A percentile compares a stretch with the other conserved stretches of the same genome.
These are phyloP conservation scores for Ernsta delagoae DNA, from an alignment of 2,888 invertebrate species.

Conservation along the genomic window DNA sequence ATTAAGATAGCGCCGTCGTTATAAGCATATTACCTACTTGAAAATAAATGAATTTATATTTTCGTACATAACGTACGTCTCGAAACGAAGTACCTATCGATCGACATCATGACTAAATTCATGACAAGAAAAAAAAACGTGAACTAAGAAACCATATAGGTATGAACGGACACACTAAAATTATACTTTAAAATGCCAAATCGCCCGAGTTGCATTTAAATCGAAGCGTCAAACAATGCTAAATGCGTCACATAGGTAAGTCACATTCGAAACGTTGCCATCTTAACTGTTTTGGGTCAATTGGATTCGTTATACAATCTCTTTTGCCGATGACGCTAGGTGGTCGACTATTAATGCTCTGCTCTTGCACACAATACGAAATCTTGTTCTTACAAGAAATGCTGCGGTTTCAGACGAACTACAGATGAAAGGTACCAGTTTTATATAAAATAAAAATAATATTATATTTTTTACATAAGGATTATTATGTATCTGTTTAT, in stretches of 20 bases:
- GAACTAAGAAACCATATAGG: constrained; percentile 1
- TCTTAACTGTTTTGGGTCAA: constrained; percentile 27
- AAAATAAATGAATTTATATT: no score
- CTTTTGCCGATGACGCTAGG: constrained; percentile 16
- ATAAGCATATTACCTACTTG: no score
- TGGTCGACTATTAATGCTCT: not conserved
- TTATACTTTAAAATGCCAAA: constrained; percentile 35
- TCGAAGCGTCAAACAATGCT: constrained; percentile 20
- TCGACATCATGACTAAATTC: not conserved
- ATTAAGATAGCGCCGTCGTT: no score
- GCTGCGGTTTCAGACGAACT: no score
- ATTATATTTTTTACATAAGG: no score
- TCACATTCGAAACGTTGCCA: constrained; percentile 28
- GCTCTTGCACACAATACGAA: no score
- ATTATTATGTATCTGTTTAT: no score
- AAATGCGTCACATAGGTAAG: constrained; percentile 30
- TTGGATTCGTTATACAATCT: constrained; percentile 24
- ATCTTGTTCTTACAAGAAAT: no score
- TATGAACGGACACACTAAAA: constrained; percentile 7
- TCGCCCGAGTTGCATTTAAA: constrained; percentile 32
- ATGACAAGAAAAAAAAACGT: constrained; percentile 14
- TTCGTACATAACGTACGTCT: no score
- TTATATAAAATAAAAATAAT: no score
- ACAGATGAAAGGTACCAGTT: no score
- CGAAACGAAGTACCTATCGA: not conserved